phyloP scores from a whole-genome alignment of 2,888 invertebrate species.

The Lamellibrachia satsuma region DNA sequence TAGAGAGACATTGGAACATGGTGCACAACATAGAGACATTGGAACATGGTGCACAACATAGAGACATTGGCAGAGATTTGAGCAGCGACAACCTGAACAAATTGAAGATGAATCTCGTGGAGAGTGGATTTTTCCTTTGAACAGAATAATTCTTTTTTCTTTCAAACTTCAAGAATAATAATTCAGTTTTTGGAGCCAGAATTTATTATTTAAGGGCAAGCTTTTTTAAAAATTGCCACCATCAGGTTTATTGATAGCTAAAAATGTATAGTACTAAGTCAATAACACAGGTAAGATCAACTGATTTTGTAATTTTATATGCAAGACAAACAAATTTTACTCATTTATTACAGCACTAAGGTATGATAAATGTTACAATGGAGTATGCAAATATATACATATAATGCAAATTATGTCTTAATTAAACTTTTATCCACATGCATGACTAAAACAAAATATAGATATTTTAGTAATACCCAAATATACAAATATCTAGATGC shows the following conservation, averaged over 20 bases:
- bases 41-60: too few species aligned
- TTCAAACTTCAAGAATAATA: background rate
- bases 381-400: constrained; percentile 1
- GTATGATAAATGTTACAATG: background rate
- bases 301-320: background rate
- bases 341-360: constrained; percentile 6
- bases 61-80: too few species aligned
- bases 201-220: background rate
- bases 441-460: background rate
- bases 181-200: background rate
- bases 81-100: too few species aligned
- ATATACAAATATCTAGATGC: background rate
- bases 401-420: background rate
- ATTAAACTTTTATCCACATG: background rate
- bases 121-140: too few species aligned
- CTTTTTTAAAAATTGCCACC: background rate
- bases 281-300: background rate
- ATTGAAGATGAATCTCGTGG: too few species aligned
- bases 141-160: too few species aligned
- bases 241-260: background rate
- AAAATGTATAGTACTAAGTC: background rate
- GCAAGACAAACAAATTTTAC: too few species aligned
- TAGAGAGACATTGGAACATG: too few species aligned
- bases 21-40: too few species aligned
- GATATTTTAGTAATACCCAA: background rate